phyloP scores from a whole-genome alignment of 2,797 vertebrate species.

The Dendrocincla tyrannina region DNA sequence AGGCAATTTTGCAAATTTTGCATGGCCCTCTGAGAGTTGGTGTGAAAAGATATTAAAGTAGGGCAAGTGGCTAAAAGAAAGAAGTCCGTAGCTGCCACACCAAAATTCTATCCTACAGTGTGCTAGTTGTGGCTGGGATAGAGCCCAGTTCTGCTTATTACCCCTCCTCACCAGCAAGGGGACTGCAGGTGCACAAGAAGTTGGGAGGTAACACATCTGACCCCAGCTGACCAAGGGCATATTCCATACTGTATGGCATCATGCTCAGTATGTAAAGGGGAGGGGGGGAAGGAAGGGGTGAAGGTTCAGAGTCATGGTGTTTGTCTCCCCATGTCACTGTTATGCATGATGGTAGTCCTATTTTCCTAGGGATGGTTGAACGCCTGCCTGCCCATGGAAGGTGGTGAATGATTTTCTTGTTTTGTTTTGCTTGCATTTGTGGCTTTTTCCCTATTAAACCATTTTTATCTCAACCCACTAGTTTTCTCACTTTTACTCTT shows the following conservation, averaged over 20 bases:
- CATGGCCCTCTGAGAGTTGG: neutral
- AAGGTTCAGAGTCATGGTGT: neutral
- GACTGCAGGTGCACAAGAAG: neutral
- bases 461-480: neutral
- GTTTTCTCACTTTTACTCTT: neutral
- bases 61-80: neutral
- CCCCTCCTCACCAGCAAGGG: neutral
- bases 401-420: neutral
- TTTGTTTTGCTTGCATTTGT: neutral
- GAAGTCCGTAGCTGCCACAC: neutral
- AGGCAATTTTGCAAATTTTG: neutral
- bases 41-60: neutral
- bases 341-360: rapidly evolving
- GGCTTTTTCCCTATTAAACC: neutral
- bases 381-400: neutral
- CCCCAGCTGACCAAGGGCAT: neutral
- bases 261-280: neutral
- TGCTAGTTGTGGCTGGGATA: neutral
- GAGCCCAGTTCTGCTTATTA: neutral
- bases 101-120: neutral
- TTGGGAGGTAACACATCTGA: neutral
- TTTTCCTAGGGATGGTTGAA: neutral
- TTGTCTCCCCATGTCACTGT: neutral
- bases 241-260: neutral
- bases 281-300: rapidly evolving